phyloP scores from a whole-genome alignment of 2,888 invertebrate genomes.

The Sarcophaga rosellei region DNA sequence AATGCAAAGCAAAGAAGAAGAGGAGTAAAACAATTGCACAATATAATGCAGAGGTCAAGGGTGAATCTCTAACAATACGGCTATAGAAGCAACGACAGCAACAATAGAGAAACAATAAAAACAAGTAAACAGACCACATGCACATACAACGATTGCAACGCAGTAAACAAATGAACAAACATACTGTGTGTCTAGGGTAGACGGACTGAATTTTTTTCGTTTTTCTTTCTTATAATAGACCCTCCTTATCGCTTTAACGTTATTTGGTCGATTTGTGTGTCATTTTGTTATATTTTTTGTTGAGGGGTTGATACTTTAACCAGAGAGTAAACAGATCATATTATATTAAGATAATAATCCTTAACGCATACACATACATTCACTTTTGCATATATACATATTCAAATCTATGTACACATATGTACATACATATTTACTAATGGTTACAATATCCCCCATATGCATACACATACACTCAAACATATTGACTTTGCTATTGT shows the following conservation, averaged over 20 bases:
- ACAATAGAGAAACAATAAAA: conserved; percentile 49
- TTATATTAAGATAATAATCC: conserved; percentile 68
- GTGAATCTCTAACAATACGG: conserved; percentile 40
- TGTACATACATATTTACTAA: neutral
- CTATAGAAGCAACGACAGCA: conserved; percentile 42
- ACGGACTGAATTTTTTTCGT: neutral
- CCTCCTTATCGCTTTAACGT: conserved; percentile 11
- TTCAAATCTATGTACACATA: neutral
- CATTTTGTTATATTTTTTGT: conserved; percentile 6
- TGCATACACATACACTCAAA: neutral
- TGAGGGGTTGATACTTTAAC: conserved; percentile 52
- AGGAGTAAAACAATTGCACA: conserved; percentile 11
- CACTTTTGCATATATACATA: neutral
- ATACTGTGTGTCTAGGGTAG: neutral
- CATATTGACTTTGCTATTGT: neutral
- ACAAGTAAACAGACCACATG: conserved; percentile 43
- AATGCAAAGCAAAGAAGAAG: neutral
- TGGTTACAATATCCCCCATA: neutral
- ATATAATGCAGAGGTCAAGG: conserved; percentile 49
- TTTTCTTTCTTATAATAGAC: conserved; percentile 19
- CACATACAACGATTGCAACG: neutral
- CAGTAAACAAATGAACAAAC: neutral
- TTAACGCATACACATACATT: conserved; percentile 34
- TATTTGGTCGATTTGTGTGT: neutral
- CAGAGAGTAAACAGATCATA: conserved; percentile 69